Base-by-base conservation (phyloP, 2,113 vertebrate species). In the Oxyura jamaicensis region DNA sequence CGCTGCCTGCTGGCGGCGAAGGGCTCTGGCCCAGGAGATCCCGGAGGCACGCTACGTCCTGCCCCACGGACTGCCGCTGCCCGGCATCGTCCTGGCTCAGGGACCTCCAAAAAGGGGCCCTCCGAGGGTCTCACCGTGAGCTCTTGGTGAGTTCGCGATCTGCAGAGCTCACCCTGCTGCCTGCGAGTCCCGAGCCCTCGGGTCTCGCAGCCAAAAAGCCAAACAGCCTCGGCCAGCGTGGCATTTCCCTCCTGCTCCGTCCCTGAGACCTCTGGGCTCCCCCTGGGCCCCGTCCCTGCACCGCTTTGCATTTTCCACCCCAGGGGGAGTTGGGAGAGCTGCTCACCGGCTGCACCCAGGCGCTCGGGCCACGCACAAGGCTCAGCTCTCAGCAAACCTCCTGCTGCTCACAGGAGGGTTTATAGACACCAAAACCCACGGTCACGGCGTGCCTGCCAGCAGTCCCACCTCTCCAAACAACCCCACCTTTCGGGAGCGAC, bases 41-140 rank as follows among this genome's bases (percentile, higher is more conserved):
- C 13, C 4, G 23, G n/a, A 19, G 50, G 55, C 36, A 74, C 26
- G 12, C 65, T 29, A 8, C 0, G 1, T 23, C 46, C 53, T 55
- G 46, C 36, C 36, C 28, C 25, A 42, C 2, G n/a, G 5, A 13
- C 36, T 48, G 50, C 42, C 55, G 50, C 35, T 17, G 25, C 28
- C 19, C 36, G 74, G 15, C 15, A 17, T 0, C 15, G 11, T 42
- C 44, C 36, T 66, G 79, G 7, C n/a, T 77, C 69, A 59, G 67
- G 60, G 58, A 22, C 8, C 46, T 53, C 67, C 4, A 39, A 16
- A 73, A 76, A 28, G 60, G 13, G 22, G 1, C 11, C 13, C 65
- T 79, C 46, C 0, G 0, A 55, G 48, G 17, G 14, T 36, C 29
- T 29, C 74, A 44, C 6, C 1, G 0, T 41, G 77, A 0, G 2